phyloP scores from a whole-genome alignment of 23 tunicate species.

The Phallusia fumigata region DNA sequence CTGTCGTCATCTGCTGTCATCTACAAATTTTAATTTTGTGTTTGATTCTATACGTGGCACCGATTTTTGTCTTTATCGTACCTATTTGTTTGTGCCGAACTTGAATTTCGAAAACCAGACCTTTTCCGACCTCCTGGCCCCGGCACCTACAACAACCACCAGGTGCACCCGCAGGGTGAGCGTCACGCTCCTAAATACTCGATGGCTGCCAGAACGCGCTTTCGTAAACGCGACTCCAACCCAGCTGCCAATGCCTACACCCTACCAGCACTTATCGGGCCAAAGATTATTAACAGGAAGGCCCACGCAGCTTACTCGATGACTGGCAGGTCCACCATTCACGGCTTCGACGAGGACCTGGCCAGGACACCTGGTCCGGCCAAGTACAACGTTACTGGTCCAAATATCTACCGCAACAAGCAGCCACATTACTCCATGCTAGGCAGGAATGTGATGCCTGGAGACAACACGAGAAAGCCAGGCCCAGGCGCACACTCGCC shows the following conservation, averaged over 20 bases:
- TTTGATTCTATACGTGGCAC: not conserved
- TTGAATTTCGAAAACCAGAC: conserved; percentile 22
- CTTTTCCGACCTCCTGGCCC: conserved; percentile 91
- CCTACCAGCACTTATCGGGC: conserved; percentile 80
- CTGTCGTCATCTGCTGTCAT: not conserved
- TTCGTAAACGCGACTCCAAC: conserved; percentile 77
- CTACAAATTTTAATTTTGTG: not conserved
- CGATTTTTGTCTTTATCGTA: not conserved
- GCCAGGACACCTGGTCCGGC: conserved; percentile 94
- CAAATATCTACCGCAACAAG: conserved; percentile 51
- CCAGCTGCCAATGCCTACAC: conserved; percentile 92
- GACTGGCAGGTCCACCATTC: conserved; percentile 72
- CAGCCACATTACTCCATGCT: conserved; percentile 90
- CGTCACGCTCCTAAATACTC: conserved; percentile 88
- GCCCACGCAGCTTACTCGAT: conserved; percentile 81
- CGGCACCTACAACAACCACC: conserved; percentile 84
- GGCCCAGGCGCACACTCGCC: conserved; percentile 97
- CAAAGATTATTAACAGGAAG: conserved; percentile 75
- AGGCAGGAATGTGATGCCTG: conserved; percentile 91
- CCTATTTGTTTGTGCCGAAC: not conserved
- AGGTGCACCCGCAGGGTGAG: conserved; percentile 92
- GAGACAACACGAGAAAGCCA: conserved; percentile 87
- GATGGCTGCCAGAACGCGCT: conserved; percentile 76
- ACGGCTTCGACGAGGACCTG: conserved; percentile 83
- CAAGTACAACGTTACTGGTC: conserved; percentile 66